These are phyloP conservation scores for Anhinga rufa DNA, from an alignment of 2,113 vertebrate species.

Conservation along the genomic window DNA sequence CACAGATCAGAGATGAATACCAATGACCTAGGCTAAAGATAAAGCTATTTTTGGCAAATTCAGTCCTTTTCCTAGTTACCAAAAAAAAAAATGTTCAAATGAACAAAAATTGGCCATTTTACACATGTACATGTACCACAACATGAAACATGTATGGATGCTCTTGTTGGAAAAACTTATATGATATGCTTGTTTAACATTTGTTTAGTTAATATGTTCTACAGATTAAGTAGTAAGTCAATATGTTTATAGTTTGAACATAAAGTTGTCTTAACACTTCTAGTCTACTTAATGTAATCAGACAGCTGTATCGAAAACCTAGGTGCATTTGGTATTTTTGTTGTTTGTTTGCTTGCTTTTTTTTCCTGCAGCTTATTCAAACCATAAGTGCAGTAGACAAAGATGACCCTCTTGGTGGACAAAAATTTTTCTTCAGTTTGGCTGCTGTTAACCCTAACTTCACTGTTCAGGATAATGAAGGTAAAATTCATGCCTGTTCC, in stretches of 20 bases:
- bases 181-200: background rate
- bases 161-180: background rate
- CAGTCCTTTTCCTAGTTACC: background rate
- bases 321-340: background rate
- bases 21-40: background rate
- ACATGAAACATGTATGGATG: background rate
- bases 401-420: slow-evolving; percentile 93
- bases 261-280: background rate
- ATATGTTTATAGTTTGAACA: background rate
- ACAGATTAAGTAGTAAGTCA: background rate
- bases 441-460: slow-evolving; percentile 94
- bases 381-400: slow-evolving; percentile 97
- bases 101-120: background rate
- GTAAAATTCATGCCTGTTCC: slow-evolving; percentile 67
- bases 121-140: background rate
- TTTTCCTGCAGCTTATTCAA: slow-evolving; percentile 87
- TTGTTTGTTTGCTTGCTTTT: slow-evolving; percentile 1
- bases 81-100: no score
- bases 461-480: slow-evolving; percentile 95
- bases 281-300: background rate
- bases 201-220: background rate
- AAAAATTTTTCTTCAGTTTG: slow-evolving; percentile 97
- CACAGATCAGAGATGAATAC: background rate
- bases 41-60: background rate
- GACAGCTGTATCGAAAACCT: background rate